Evolutionary conservation across 2,113 vertebrate species (phyloP), one percentile per base, ranked within the genome.

Genomic region (Pterocles orientalis): DNA sequence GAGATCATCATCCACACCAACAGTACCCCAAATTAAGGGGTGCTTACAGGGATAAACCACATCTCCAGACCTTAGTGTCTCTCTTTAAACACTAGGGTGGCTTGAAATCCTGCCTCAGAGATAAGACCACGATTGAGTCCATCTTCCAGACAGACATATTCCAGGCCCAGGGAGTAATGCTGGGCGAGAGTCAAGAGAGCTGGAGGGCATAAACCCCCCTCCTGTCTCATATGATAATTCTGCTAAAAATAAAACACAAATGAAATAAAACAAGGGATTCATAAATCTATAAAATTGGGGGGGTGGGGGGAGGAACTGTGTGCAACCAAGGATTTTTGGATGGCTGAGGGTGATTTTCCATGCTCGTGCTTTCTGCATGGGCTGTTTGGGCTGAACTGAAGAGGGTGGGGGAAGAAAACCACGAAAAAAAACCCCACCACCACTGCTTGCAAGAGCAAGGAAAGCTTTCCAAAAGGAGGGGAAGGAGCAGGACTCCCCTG

Each of bases 41-140:
- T 71, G 39, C 14, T 82, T 83, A 48, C 10, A 36, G 20, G 19
- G 10, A 48, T 48, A 57, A 88, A 3, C 4, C 28, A 72, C 14
- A 86, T 50, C 48, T 71, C 48, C 47, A 87, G 65, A 76, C 12
- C 6, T 41, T 43, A 76, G 68, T 28, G 17, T 43, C 79, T 60
- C 54, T 69, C 39, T 57, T 81, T 69, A 53, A 58, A 53, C 57
- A 36, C 16, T 20, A 68, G 24, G 6, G 41, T 75, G 29, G 31
- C 68, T 83, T 76, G 62, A 92, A 93, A 84, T 61, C 39, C 65
- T 87, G n/a, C n/a, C n/a, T 87, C 58, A n/a, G 60, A 79, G 71
- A 75, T 92, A 92, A 86, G 57, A 41, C 53, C 48, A 82, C 61
- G 51, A 69, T 39, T 47, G 39, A 18, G 6, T 68, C 65, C 61